These are phyloP conservation scores for Varanus komodoensis DNA, from an alignment of 2,113 vertebrate genomes.

Conservation along the genomic window DNA sequence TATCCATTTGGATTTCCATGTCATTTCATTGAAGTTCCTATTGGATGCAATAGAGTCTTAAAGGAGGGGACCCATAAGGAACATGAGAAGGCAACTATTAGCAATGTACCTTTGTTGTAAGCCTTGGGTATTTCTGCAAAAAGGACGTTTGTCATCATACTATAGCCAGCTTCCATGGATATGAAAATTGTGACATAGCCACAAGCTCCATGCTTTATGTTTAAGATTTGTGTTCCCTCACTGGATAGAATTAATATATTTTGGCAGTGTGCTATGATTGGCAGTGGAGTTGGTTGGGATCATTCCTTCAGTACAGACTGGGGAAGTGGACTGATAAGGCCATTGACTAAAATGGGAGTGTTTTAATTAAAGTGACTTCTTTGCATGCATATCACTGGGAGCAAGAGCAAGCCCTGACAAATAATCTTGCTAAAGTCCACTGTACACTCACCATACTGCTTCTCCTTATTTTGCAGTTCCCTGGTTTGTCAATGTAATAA, in stretches of 20 bases:
- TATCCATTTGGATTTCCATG: neutral
- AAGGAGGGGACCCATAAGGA: too few relatives aligned
- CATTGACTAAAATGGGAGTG: neutral
- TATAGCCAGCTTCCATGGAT: neutral
- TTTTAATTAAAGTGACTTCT: neutral
- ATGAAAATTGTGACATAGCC: neutral
- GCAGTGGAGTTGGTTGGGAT: neutral
- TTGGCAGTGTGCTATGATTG: neutral
- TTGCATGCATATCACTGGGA: neutral
- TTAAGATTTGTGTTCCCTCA: neutral
- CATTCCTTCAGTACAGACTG: neutral
- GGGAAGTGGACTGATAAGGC: neutral
- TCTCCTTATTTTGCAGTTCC: neutral
- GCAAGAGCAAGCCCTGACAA: neutral
- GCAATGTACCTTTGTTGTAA: neutral
- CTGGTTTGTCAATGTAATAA: neutral
- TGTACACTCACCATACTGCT: neutral
- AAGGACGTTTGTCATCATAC: neutral
- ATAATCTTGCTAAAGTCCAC: neutral
- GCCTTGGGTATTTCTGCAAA: neutral
- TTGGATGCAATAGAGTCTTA: neutral
- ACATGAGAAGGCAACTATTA: neutral
- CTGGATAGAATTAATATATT: neutral
- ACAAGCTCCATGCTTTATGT: neutral
- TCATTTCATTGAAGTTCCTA: neutral